Conservation (phyloP, 2,113 vertebrate genomes). For the Cichladusa arquata region DNA sequence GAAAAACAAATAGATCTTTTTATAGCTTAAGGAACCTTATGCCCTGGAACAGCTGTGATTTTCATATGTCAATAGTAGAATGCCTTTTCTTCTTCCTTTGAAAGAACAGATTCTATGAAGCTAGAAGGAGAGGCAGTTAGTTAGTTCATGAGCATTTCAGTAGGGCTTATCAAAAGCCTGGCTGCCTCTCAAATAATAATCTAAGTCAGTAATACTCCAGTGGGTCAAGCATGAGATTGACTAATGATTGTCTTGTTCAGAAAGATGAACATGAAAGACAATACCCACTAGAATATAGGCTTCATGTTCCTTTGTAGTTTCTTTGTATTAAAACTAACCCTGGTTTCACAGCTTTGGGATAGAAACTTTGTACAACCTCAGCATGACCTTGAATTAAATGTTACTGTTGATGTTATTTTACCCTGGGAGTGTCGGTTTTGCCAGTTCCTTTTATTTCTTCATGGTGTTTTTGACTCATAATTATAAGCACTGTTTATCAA, state of each 20-base stretch:
- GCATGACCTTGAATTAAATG: background rate
- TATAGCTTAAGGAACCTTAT: background rate
- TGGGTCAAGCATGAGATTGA: background rate
- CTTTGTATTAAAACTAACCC: background rate
- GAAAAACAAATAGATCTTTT: background rate
- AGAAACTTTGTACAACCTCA: background rate
- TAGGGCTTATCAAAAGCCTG: background rate
- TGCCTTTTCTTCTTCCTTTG: background rate
- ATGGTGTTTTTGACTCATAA: background rate
- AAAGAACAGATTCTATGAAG: background rate
- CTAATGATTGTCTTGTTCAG: background rate
- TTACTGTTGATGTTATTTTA: background rate
- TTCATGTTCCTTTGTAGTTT: background rate
- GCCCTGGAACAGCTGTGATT: constrained; percentile 15
- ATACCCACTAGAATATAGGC: background rate
- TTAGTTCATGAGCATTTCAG: background rate
- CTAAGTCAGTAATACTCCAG: background rate
- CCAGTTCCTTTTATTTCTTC: constrained; percentile 1
- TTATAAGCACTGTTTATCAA: background rate
- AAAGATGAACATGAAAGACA: background rate
- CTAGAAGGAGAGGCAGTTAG: background rate
- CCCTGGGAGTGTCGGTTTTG: background rate
- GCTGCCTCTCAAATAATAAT: background rate
- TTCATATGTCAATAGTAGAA: background rate
- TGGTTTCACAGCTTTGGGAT: background rate